Evolutionary conservation across 2,113 vertebrate species (phyloP), one percentile per base, ranked within the genome.

Genomic region (Notarius quadriscutis): DNA sequence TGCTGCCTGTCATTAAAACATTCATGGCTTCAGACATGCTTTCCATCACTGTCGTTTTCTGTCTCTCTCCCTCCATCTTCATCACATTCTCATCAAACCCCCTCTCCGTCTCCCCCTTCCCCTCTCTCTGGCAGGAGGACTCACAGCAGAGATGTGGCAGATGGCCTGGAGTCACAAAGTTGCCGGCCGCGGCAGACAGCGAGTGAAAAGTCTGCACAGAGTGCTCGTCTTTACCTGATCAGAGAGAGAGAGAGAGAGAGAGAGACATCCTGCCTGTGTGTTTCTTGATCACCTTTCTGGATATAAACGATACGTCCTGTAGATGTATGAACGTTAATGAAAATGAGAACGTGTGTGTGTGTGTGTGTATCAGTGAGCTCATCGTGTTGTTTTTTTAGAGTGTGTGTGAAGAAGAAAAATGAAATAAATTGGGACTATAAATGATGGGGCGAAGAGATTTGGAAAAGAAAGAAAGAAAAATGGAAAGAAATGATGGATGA

Each of bases 151-250:
- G 97, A 96, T 97, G 96, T 96, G 96, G 97, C 97, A 98, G 97
- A 98, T 98, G 97, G 97, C 93, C 94, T 95, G 94, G 96, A 97
- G 97, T 98, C 96, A 96, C 97, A 97, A 97, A 97, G 97, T 98
- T 97, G 95, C 96, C 96, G 96, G 97, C 97, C 94, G 93, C 92
- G 96, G 97, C 95, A 93, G 95, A 96, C 97, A 96, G 91, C 94
- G 96, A 95, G 93, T 94, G 95, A 95, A 95, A 97, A 97, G 95
- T 97, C 97, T 97, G 96, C 96, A 96, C 95, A 95, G 96, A 95
- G 95, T 96, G 96, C 95, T 95, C 96, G 96, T 97, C 97, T 97
- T 97, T 97, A 99, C 98, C 98, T 98, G 97, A 98, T 97, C 96
- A 96, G 95, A 93, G 57, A 63, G 57, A 34, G 78, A 20, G 27